Conservation (phyloP, 2,888 invertebrate genomes). For the Tricholauxania praeusta region DNA sequence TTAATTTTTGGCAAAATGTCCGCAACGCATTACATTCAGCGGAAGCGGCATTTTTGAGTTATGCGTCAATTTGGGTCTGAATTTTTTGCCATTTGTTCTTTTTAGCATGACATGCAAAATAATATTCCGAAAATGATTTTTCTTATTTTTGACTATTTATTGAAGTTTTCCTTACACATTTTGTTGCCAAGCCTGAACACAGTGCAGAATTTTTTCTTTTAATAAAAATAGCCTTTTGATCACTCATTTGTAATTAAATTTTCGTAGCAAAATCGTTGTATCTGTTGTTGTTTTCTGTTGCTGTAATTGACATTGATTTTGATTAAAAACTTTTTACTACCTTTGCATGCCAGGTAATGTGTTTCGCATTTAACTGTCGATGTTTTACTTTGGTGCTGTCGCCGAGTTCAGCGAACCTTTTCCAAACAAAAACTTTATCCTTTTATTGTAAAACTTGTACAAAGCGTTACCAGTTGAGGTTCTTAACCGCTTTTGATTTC, state of each 20-base stretch:
- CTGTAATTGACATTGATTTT: slow-evolving; percentile 58
- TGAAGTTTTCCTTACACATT: no score
- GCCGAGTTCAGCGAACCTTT: neutral
- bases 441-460: neutral
- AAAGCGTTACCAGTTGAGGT: neutral
- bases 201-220: no score
- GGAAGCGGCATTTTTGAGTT: slow-evolving; percentile 14
- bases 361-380: neutral
- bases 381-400: neutral
- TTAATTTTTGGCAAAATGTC: neutral
- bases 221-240: no score
- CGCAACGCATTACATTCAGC: slow-evolving; percentile 15
- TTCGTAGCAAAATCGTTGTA: no score
- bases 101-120: no score
- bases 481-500: no score
- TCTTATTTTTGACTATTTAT: slow-evolving; percentile 19
- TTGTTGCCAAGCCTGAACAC: no score
- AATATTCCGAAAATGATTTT: slow-evolving; percentile 8
- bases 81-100: no score
- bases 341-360: neutral
- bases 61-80: neutral
- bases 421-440: neutral
- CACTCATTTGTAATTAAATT: no score
- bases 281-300: neutral
- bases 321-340: slow-evolving; percentile 50